Conservation (phyloP, 2,888 invertebrate genomes). For the Ornithoptera priamus region DNA sequence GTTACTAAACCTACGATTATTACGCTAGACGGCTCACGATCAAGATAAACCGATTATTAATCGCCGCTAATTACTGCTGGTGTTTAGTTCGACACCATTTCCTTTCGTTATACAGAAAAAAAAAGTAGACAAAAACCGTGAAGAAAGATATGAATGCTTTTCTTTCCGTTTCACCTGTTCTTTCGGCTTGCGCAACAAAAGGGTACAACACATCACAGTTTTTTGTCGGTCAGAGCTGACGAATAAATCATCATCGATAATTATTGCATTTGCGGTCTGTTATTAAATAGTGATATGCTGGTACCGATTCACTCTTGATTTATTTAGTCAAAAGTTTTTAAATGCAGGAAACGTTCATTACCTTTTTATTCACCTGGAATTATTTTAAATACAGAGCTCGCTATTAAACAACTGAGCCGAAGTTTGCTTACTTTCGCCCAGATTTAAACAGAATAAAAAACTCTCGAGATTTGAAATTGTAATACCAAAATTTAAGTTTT, state of each 20-base stretch:
- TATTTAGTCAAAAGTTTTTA: constrained; percentile 44
- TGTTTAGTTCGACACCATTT: constrained; percentile 79
- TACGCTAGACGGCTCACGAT: constrained; percentile 62
- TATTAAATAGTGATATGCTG: constrained; percentile 61
- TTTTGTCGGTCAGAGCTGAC: constrained; percentile 66
- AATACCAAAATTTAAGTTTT: neutral
- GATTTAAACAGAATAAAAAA: neutral
- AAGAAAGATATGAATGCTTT: constrained; percentile 69
- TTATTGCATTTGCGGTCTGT: constrained; percentile 73
- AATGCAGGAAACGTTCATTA: constrained; percentile 25
- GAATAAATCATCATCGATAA: constrained; percentile 72
- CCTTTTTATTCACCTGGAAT: constrained; percentile 16
- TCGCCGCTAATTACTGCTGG: constrained; percentile 79
- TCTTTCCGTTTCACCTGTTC: constrained; percentile 71
- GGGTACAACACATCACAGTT: constrained; percentile 77
- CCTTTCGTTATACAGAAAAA: constrained; percentile 52
- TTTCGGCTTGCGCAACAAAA: constrained; percentile 74
- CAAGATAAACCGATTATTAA: constrained; percentile 79
- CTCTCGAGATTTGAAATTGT: neutral
- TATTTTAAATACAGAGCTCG: constrained; percentile 31
- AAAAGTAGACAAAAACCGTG: constrained; percentile 73
- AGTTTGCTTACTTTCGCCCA: neutral
- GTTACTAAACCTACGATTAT: constrained; percentile 56
- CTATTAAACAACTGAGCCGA: constrained; percentile 81
- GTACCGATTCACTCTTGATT: constrained; percentile 59